Evolutionary conservation across 2,888 invertebrate genomes (phyloP).

Genomic region (Eupithecia subfuscata): DNA sequence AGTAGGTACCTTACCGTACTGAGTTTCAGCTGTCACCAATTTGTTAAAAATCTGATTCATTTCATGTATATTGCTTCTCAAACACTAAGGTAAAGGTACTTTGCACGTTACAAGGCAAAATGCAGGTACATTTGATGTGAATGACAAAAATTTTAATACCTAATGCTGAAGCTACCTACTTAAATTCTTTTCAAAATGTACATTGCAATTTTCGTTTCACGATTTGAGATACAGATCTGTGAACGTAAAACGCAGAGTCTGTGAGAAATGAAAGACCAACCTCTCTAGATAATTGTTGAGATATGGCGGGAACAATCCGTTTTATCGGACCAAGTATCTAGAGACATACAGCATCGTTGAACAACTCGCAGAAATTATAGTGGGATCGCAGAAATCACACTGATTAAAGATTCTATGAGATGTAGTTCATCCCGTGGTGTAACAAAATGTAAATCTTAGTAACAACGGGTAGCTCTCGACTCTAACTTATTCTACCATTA

Average conservation of each 20-base stretch:
- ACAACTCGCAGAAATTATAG: slow-evolving; percentile 15
- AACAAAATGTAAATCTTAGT: too few species aligned
- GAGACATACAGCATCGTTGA: slow-evolving; percentile 44
- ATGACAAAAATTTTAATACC: neutral
- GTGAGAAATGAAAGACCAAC: slow-evolving; percentile 56
- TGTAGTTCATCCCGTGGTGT: too few species aligned
- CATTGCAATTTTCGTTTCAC: slow-evolving; percentile 40
- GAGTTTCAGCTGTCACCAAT: too few species aligned
- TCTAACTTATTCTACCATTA: too few species aligned
- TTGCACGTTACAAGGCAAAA: too few species aligned
- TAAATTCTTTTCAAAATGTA: neutral
- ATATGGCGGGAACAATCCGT: slow-evolving; percentile 52
- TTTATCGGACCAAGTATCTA: slow-evolving; percentile 55
- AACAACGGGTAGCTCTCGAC: too few species aligned
- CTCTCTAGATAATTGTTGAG: slow-evolving; percentile 59
- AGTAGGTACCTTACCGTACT: too few species aligned
- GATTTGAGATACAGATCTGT: slow-evolving; percentile 44
- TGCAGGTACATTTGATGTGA: too few species aligned
- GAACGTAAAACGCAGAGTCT: slow-evolving; percentile 48
- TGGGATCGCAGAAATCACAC: neutral
- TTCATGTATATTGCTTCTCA: too few species aligned
- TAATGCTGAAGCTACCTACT: neutral
- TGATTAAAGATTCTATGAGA: neutral
- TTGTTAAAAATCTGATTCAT: too few species aligned
- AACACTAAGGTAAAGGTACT: too few species aligned